Base-by-base conservation (phyloP, 2,888 invertebrate genomes). In the Lathronympha strigana region DNA sequence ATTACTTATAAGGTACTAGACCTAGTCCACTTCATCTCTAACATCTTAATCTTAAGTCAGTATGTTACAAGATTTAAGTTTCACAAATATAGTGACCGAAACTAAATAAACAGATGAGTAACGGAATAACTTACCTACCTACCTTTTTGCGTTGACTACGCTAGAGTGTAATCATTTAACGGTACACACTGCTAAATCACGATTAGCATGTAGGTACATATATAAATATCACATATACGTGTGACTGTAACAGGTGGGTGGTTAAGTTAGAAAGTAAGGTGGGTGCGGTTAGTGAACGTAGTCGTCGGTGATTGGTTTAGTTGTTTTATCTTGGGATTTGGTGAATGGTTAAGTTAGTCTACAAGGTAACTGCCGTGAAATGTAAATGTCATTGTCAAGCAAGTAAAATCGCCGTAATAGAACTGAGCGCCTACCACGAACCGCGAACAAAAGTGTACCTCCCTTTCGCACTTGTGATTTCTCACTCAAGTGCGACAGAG, bases 251-350 rank as follows among this genome's bases (percentile, higher is more conserved):
- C 31, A 17, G 15, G 43, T 51, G 50, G 57, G 63, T 57, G 49
- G 36, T 54, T 9, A 21, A 36, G 33, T 63, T 63, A 57, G 63
- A 64, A 64, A 64, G 63, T 51, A 33, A 51, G 45, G 58, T 64
- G 51, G 63, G 63, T 64, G 63, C 58, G 58, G 63, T 58, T 63
- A 51, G 23, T 15, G 4, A 33, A 21, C 33, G 4, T 23, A n/a
- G 36, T 8, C n/a, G n/a, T 5, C 36, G 36, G 19, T 64, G 50
- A 64, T 64, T 64, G 63, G 63, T 9, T 43, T n/a, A n/a, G 25
- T n/a, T 25, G 2, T 19, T 17, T 31, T 51, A 51, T 64, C 63
- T 58, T 23, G 21, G 50, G 6, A 50, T 23, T 28, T 50, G 40
- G 40, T 8, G 19, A 51, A 47, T 25, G 23, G 13, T n/a, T 15